Base-by-base conservation (phyloP, 1,140 invertebrate genomes). In the Apis laboriosa region DNA sequence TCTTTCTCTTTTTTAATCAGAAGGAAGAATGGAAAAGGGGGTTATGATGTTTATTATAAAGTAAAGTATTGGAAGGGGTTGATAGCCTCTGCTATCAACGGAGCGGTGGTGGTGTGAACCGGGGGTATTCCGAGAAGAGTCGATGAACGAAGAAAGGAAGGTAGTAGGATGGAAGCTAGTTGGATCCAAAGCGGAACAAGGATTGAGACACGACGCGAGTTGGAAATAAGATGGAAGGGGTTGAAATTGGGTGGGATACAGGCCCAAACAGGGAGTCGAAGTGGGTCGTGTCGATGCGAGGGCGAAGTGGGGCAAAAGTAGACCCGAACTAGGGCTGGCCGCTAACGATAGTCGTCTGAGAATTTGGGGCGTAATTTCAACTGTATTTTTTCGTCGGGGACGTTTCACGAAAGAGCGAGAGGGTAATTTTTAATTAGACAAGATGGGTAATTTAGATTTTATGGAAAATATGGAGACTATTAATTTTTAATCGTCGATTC, bases 211-310 rank as follows among this genome's bases (percentile, higher is more conserved):
- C 15, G 60, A n/a, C 13, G 68, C 51, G 71, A 58, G 58, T 21
- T 24, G 72, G 24, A 75, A 76, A 76, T 76, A 64, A 61, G 60
- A 28, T 76, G 17, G 49, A 76, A 61, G 72, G 72, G 56, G 19
- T 49, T 49, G 24, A 61, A 66, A 51, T 64, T 53, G 61, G 24
- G 9, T 24, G 24, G 21, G 21, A 64, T 0, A 2, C 2, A 64
- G 60, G 24, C 74, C 74, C 74, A 53, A 76, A 76, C 49, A 15
- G 49, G 24, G 9, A 17, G 15, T 24, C 72, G 55, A 74, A 60
- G 58, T 61, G 72, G 43, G 58, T 75, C 58, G 58, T 9, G 72
- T n/a, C 56, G 56, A 51, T 61, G 34, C 9, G 55, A n/a, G 55
- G 1, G 15, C 21, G 21, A 60, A 61, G n/a, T 60, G 58, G 21